Evolutionary conservation across 2,113 vertebrate species (phyloP), one percentile per base, ranked within the genome.

Genomic region (Neoarius graeffei): DNA sequence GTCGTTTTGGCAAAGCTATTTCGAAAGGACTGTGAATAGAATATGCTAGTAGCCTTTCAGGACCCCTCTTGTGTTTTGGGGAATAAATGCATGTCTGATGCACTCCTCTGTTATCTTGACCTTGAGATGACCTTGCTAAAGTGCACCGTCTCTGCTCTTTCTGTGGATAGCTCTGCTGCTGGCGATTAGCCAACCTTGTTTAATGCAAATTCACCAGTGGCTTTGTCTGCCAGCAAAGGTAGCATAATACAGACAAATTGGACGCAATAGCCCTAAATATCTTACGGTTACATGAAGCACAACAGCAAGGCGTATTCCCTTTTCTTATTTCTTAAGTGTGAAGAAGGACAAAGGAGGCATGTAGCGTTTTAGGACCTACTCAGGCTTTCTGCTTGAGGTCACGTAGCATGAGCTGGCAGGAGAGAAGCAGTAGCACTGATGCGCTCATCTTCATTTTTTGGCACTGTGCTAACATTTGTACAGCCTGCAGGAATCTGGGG

Each of bases 391-490:
- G 50, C 52, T 25, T 42, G 76, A 66, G 76, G 85, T 80, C 48
- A 80, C 27, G 50, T 66, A 59, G 62, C 20, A 27, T 56, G 19
- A n/a, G 11, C 60, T 81, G 85, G 80, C 85, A 86, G 74, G 42
- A 64, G 42, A 86, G 56, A 57, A 50, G 35, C 59, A 79, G 42
- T 25, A 50, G 56, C 76, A 8, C 60, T 19, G 73, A 54, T 23
- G 42, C 59, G 14, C 85, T 86, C 48, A 54, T 86, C 56, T 64
- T 77, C 35, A 17, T n/a, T 77, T 83, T 62, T 73, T 86, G 76
- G 85, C 85, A 80, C 19, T 35, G n/a, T 35, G 85, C 74, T 52
- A 66, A 86, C 85, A 86, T 86, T 86, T 86, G 67, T 71, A 85
- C 83, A 85, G 83, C 67, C 83, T 73, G 52, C 83, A 59, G 67